These are phyloP conservation scores for Osedax frankpressi DNA, from an alignment of 2,888 invertebrate genomes.

Conservation along the genomic window DNA sequence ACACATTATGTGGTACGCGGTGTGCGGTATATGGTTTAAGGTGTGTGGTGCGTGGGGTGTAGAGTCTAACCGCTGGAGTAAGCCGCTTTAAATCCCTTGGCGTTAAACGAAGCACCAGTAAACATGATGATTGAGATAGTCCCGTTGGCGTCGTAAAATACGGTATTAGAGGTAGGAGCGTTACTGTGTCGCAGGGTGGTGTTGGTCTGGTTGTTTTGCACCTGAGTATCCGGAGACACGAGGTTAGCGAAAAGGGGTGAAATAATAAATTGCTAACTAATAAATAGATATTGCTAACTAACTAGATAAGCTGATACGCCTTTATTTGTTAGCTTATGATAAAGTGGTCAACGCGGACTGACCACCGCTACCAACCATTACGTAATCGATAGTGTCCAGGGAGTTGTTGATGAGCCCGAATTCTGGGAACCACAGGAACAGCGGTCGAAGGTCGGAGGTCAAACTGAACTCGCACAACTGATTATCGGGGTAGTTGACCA, in stretches of 20 bases:
- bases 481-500: conserved; percentile 75
- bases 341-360: too few species aligned
- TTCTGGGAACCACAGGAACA: conserved; percentile 73
- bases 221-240: too few species aligned
- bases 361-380: background rate
- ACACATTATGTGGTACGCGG: too few species aligned
- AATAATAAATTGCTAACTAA: too few species aligned
- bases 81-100: background rate
- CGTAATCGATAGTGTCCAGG: background rate
- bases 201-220: background rate
- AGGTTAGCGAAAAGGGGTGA: too few species aligned
- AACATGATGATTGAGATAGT: background rate
- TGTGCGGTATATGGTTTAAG: too few species aligned
- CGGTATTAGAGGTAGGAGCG: background rate
- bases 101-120: background rate
- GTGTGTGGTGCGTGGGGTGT: too few species aligned
- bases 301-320: too few species aligned
- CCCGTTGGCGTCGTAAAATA: background rate
- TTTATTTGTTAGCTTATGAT: too few species aligned
- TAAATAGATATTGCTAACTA: too few species aligned
- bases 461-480: conserved; percentile 79
- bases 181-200: background rate
- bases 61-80: background rate
- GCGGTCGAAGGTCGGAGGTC: conserved; percentile 62
- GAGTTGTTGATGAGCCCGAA: conserved; percentile 56